Conservation (phyloP, 2,888 invertebrate genomes). For the Sinotaia quadrata region DNA sequence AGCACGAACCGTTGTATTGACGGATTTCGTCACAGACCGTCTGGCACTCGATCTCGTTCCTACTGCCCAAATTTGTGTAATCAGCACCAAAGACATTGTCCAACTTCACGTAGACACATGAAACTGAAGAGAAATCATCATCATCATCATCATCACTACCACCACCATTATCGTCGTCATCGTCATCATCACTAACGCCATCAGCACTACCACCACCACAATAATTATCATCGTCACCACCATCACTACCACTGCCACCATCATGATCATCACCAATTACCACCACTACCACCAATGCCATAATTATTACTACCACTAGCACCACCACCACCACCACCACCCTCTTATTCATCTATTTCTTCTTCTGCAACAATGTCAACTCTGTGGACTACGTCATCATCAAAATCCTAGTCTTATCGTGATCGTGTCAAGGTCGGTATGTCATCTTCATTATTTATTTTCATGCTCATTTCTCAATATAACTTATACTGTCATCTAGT, state of each 20-base stretch:
- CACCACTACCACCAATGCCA: not conserved
- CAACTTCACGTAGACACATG: not conserved
- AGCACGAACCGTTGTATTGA: not conserved
- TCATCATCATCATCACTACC: not conserved
- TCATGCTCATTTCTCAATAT: too few species aligned
- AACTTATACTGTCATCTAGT: too few species aligned
- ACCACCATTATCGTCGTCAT: not conserved
- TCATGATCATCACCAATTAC: not conserved
- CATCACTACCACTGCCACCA: not conserved
- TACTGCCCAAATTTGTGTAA: not conserved
- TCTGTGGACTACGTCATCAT: too few species aligned
- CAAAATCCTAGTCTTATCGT: too few species aligned
- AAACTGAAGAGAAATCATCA: not conserved
- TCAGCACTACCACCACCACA: not conserved
- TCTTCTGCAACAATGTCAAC: not conserved
- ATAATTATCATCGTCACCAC: not conserved
- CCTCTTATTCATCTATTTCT: not conserved
- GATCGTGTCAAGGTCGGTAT: too few species aligned
- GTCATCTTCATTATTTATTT: too few species aligned
- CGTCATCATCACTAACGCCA: not conserved
- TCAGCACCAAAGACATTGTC: not conserved
- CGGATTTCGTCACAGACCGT: not conserved
- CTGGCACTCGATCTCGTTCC: not conserved
- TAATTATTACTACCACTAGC: not conserved
- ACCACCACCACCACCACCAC: conserved; percentile 1